phyloP scores from a whole-genome alignment of 2,113 vertebrate genomes.

The Cyprinodon tularosa region DNA sequence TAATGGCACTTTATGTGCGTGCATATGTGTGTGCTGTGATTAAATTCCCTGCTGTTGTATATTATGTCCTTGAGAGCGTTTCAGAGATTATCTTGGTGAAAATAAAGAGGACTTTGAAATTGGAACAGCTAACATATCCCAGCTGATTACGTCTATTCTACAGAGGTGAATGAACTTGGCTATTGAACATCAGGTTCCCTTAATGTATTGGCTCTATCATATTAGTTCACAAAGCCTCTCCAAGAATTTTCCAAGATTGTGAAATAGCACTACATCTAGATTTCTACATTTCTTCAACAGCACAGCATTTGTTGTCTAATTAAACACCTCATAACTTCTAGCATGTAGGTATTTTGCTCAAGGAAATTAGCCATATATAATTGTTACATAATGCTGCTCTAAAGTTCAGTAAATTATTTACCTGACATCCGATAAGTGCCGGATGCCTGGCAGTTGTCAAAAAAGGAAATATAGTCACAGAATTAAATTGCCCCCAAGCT shows the following conservation, averaged over 20 bases:
- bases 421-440: constrained; percentile 2
- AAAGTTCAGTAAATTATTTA: constrained; percentile 8
- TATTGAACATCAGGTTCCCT: neutral
- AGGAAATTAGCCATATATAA: constrained; percentile 17
- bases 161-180: neutral
- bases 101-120: constrained; percentile 39
- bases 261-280: neutral
- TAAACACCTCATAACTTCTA: constrained; percentile 3
- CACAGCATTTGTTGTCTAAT: constrained; percentile 1
- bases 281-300: neutral
- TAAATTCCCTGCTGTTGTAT: constrained; percentile 45
- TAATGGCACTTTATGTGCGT: constrained; percentile 43
- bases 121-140: neutral
- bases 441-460: neutral
- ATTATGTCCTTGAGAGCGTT: constrained; percentile 49
- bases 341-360: constrained; percentile 16
- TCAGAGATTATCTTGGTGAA: constrained; percentile 38
- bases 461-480: constrained; percentile 3
- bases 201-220: neutral
- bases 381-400: constrained; percentile 17
- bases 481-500: constrained; percentile 8
- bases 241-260: neutral
- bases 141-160: neutral
- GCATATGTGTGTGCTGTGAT: constrained; percentile 36
- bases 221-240: neutral